Conservation (phyloP, 2,797 vertebrate species). For the Manis pentadactyla region DNA sequence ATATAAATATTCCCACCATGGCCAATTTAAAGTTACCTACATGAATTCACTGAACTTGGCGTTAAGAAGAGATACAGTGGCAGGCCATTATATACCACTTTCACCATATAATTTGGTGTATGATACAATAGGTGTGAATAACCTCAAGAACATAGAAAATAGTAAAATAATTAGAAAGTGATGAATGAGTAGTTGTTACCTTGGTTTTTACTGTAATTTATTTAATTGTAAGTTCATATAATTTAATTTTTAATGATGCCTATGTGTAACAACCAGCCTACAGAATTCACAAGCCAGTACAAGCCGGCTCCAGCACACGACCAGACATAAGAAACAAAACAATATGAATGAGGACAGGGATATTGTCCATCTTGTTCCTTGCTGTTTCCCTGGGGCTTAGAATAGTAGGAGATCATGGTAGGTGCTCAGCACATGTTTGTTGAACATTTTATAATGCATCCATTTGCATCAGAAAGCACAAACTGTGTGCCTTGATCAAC, state of each 20-base stretch:
- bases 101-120: fast-evolving
- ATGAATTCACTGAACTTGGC: background rate
- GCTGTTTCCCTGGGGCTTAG: background rate
- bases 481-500: background rate
- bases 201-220: background rate
- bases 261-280: background rate
- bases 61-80: background rate
- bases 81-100: fast-evolving
- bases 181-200: background rate
- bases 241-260: background rate
- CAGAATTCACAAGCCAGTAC: fast-evolving
- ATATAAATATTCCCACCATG: background rate
- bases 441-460: background rate
- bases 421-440: background rate
- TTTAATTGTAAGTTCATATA: background rate
- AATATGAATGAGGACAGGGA: background rate
- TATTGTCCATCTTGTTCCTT: fast-evolving
- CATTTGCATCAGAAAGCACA: background rate
- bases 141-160: background rate
- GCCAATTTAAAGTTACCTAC: background rate
- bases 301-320: background rate
- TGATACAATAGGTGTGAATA: fast-evolving
- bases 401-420: fast-evolving
- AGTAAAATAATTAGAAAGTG: background rate
- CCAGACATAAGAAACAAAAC: fast-evolving